These are phyloP conservation scores for Hyperoplus immaculatus DNA, from an alignment of 2,797 vertebrate species.

Conservation along the genomic window DNA sequence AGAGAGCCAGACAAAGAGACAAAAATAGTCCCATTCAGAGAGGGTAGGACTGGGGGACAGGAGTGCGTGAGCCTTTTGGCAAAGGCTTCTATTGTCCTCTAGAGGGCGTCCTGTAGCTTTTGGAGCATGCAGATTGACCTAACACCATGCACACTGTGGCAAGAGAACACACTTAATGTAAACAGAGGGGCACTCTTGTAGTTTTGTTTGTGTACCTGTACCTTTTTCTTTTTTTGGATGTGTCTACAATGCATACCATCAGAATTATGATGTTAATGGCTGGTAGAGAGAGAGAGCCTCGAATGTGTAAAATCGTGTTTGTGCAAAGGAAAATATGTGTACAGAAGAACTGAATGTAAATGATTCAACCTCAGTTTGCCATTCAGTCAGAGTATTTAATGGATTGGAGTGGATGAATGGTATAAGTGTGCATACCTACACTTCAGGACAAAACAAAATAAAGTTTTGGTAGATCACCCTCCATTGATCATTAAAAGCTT, in stretches of 20 bases:
- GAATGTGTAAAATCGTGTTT: slow-evolving; percentile 2
- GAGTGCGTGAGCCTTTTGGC: slow-evolving; percentile 25
- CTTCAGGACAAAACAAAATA: neutral
- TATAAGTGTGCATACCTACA: neutral
- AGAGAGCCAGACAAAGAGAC: slow-evolving; percentile 59
- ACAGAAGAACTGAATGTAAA: neutral
- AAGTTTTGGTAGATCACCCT: slow-evolving; percentile 1
- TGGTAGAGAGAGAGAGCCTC: slow-evolving; percentile 7
- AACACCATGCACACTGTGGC: neutral
- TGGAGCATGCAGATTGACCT: neutral
- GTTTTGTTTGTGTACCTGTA: slow-evolving; percentile 2
- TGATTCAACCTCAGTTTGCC: neutral
- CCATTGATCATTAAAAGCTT: slow-evolving; percentile 23
- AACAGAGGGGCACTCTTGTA: neutral
- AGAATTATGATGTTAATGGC: slow-evolving; percentile 6
- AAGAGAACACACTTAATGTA: slow-evolving; percentile 1
- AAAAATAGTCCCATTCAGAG: slow-evolving; percentile 57
- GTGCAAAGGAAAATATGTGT: neutral
- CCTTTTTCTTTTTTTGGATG: neutral
- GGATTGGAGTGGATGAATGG: neutral
- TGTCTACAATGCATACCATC: neutral
- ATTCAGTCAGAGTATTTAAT: neutral
- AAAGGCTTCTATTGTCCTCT: slow-evolving; percentile 34
- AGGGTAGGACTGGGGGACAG: slow-evolving; percentile 6
- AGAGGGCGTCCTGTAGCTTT: slow-evolving; percentile 59